Evolutionary conservation across 2,797 vertebrate species (phyloP).

Genomic region (Pygocentrus nattereri): DNA sequence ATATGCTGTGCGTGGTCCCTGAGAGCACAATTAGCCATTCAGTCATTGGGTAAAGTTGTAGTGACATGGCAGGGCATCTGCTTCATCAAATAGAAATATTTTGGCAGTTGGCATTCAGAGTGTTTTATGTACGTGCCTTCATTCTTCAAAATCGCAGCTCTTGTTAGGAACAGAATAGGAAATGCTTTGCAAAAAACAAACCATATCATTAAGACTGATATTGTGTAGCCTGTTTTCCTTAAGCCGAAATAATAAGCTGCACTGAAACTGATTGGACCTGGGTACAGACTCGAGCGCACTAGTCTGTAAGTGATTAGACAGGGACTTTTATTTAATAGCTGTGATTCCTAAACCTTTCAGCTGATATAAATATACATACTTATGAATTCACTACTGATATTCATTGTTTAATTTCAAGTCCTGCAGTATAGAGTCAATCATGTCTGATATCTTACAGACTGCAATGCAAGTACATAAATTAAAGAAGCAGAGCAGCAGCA

Average conservation of each 20-base stretch:
- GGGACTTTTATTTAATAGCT: no score
- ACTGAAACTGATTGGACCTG: background rate
- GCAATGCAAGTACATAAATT: background rate
- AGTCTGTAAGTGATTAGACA: no score
- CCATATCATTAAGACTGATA: no score
- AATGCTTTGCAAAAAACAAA: no score
- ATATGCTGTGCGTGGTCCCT: background rate
- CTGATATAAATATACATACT: no score
- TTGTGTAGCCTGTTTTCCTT: no score
- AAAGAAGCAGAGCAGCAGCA: background rate
- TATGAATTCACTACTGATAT: no score
- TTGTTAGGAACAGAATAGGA: no score
- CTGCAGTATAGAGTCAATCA: background rate
- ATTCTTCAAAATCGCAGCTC: background rate
- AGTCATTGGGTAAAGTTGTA: background rate
- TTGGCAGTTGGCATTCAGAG: background rate
- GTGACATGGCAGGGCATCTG: background rate
- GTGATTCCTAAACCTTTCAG: no score
- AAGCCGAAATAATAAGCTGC: background rate
- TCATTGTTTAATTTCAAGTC: no score
- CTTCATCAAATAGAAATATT: background rate
- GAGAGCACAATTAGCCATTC: background rate
- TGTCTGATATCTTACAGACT: background rate
- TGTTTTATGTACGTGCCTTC: background rate
- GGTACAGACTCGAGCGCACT: no score